These are phyloP conservation scores for Aradophagus sp. DNA, from an alignment of 1,140 invertebrate species.

Conservation along the genomic window DNA sequence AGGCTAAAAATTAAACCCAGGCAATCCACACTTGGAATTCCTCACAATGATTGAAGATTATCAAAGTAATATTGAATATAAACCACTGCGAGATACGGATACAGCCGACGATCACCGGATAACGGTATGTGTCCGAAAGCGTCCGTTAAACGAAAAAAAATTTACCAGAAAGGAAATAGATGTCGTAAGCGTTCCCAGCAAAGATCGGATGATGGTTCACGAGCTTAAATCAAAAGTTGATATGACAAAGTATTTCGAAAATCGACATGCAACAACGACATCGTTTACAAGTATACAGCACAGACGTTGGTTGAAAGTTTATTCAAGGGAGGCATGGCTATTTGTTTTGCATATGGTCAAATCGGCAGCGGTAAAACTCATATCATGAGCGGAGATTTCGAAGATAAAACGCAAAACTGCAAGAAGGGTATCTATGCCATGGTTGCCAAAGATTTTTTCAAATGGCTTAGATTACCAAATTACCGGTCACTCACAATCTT, in stretches of 20 bases:
- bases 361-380: slow-evolving; percentile 91
- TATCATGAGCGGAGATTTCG: slow-evolving; percentile 88
- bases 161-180: slow-evolving; percentile 91
- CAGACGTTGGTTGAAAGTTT: slow-evolving; percentile 89
- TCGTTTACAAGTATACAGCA: slow-evolving; percentile 86
- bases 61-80: slow-evolving; percentile 90
- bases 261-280: slow-evolving; percentile 94
- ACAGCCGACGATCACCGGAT: slow-evolving; percentile 96
- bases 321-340: slow-evolving; percentile 92
- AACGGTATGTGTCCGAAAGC: slow-evolving; percentile 97
- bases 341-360: slow-evolving; percentile 93
- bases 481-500: slow-evolving; percentile 80
- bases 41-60: slow-evolving; percentile 97
- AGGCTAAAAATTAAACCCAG: slow-evolving; percentile 94
- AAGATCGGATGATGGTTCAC: slow-evolving; percentile 96
- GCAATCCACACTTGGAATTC: slow-evolving; percentile 99
- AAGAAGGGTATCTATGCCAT: slow-evolving; percentile 83
- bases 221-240: slow-evolving; percentile 99
- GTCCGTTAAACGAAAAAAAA: slow-evolving; percentile 97
- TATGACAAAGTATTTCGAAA: slow-evolving; percentile 98
- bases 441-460: slow-evolving; percentile 77
- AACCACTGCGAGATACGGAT: slow-evolving; percentile 90
- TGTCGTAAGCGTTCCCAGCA: slow-evolving; percentile 96
- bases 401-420: slow-evolving; percentile 83
- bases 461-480: slow-evolving; percentile 73